phyloP scores from a whole-genome alignment of 2,797 vertebrate species.

The Dromococcyx pavoninus region DNA sequence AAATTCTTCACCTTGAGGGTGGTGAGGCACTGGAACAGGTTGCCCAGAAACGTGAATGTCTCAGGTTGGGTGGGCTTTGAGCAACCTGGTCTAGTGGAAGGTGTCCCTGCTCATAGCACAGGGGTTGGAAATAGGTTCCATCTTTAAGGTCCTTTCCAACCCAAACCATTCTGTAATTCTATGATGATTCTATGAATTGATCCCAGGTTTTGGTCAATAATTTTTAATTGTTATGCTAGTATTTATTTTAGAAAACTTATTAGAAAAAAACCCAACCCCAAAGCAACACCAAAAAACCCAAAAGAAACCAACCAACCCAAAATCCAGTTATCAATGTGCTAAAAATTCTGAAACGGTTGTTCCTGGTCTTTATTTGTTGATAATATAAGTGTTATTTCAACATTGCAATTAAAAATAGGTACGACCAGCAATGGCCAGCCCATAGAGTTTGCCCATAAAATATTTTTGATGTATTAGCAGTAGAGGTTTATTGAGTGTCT shows the following conservation, averaged over 20 bases:
- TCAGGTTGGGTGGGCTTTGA: no score
- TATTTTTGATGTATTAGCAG: background rate
- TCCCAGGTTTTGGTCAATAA: conserved; percentile 7
- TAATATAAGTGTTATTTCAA: conserved; percentile 6
- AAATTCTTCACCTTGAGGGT: no score
- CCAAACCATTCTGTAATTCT: no score
- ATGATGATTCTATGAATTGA: background rate
- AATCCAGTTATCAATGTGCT: background rate
- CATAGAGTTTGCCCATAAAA: background rate
- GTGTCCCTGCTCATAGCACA: no score
- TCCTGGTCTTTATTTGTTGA: conserved; percentile 11
- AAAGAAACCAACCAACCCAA: background rate
- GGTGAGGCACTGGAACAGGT: no score
- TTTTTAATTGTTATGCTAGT: background rate
- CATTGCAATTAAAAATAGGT: background rate
- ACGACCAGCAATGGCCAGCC: background rate
- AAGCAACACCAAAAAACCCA: background rate
- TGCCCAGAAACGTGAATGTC: no score
- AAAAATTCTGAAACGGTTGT: background rate
- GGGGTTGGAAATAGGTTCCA: no score
- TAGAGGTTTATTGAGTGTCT: background rate
- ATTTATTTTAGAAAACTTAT: conserved; percentile 40
- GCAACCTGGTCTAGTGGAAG: no score
- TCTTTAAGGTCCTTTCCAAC: no score
- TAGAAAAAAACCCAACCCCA: background rate